Percentiles rank a stretch among this genome's conserved stretches.
Evolutionary conservation across 1,140 invertebrate species (phyloP).

Genomic region (Homalodisca vitripennis): DNA sequence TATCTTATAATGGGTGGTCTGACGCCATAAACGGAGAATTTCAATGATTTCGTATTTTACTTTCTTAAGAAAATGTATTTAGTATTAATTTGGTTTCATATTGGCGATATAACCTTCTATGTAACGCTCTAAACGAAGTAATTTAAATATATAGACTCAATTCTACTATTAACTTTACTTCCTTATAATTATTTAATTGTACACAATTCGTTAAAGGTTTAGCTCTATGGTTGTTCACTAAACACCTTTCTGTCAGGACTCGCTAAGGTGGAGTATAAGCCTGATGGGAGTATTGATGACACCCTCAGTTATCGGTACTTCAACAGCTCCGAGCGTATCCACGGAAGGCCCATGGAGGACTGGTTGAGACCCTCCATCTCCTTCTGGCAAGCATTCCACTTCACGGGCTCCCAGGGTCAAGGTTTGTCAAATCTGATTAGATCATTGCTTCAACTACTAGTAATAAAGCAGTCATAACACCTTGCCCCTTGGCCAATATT

Average conservation of each 20-base stretch:
- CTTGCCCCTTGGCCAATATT: no score
- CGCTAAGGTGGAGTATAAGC: slow-evolving; percentile 56
- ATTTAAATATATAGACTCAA: neutral
- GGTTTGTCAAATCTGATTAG: neutral
- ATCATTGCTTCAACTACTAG: neutral
- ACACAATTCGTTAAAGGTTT: neutral
- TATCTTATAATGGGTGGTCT: no score
- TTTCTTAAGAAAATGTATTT: neutral
- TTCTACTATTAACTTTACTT: neutral
- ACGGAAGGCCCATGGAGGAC: slow-evolving; percentile 60
- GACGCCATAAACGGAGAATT: no score
- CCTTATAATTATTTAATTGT: neutral
- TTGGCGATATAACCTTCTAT: neutral
- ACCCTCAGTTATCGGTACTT: slow-evolving; percentile 57
- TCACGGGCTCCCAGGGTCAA: neutral
- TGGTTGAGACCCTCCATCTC: slow-evolving; percentile 64
- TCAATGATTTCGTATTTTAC: no score
- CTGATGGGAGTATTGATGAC: slow-evolving; percentile 51
- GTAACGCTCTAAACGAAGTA: neutral
- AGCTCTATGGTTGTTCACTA: neutral
- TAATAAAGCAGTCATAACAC: no score
- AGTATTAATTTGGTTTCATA: neutral
- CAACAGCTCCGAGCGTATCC: slow-evolving; percentile 53
- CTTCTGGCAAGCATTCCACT: slow-evolving; percentile 54
- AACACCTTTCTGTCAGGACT: slow-evolving; percentile 47